These are phyloP conservation scores for Sclerurus mexicanus DNA, from an alignment of 2,113 vertebrate genomes.

Conservation along the genomic window DNA sequence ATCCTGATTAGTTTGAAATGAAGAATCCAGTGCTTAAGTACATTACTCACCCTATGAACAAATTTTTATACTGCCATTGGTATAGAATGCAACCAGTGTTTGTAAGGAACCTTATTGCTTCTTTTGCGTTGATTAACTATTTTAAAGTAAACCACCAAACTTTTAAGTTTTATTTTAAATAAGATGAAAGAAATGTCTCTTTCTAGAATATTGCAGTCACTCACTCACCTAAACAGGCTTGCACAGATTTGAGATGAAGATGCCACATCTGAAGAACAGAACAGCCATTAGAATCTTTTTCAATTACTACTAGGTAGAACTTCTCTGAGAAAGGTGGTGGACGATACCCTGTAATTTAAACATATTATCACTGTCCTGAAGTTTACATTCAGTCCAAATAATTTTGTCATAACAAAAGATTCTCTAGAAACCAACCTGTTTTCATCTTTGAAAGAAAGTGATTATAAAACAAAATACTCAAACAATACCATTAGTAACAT, in stretches of 20 bases:
- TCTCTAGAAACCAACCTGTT: fast-evolving
- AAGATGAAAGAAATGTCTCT: background rate
- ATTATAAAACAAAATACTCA: background rate
- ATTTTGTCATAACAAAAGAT: background rate
- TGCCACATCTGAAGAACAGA: constrained; percentile 98
- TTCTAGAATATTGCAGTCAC: background rate
- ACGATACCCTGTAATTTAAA: constrained; percentile 81
- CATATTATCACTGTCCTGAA: background rate
- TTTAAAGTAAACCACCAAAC: background rate
- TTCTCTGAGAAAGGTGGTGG: constrained; percentile 96
- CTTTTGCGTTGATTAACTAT: background rate
- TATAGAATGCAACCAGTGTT: background rate
- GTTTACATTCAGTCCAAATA: background rate
- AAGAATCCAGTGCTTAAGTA: background rate
- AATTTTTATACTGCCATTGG: background rate
- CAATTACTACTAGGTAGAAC: constrained; percentile 96
- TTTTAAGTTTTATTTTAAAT: background rate
- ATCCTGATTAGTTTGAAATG: background rate
- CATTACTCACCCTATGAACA: background rate
- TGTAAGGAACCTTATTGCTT: background rate
- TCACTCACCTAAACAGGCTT: constrained; percentile 90
- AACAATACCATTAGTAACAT: background rate
- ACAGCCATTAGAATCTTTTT: constrained; percentile 86
- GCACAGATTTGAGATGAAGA: constrained; percentile 93
- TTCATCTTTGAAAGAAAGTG: background rate